Conservation (phyloP, 2,797 vertebrate genomes). For the Coluber constrictor region DNA sequence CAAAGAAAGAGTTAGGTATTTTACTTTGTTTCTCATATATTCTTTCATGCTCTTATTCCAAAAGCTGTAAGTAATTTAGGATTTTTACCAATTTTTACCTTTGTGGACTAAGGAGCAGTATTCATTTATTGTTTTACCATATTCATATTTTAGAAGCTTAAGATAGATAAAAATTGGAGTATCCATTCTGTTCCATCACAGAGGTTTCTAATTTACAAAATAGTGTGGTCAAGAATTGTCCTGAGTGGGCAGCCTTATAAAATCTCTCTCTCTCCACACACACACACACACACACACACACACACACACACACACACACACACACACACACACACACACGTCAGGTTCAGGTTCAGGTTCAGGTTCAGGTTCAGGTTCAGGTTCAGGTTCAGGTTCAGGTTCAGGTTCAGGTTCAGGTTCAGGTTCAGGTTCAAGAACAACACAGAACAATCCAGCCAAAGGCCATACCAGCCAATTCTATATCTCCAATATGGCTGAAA, state of each 20-base stretch:
- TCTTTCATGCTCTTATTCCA: neutral
- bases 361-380: neutral
- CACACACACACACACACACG: no score
- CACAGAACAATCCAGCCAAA: neutral
- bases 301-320: no score
- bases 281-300: no score
- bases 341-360: no score
- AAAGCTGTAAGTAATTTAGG: neutral
- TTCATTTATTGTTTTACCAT: neutral
- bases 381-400: neutral
- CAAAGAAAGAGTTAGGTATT: neutral
- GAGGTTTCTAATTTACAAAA: neutral
- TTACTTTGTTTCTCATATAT: neutral
- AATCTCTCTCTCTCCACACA: neutral
- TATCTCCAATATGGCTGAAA: neutral
- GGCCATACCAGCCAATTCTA: neutral
- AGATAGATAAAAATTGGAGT: neutral
- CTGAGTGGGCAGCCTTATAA: neutral
- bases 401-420: no score
- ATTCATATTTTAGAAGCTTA: neutral
- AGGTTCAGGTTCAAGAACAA: neutral
- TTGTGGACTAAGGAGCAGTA: neutral
- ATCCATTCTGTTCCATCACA: neutral
- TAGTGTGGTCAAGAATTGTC: neutral
- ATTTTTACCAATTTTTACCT: neutral